Evolutionary conservation across 2,113 vertebrate genomes (phyloP).

Genomic region (Proterorhinus semilunaris): DNA sequence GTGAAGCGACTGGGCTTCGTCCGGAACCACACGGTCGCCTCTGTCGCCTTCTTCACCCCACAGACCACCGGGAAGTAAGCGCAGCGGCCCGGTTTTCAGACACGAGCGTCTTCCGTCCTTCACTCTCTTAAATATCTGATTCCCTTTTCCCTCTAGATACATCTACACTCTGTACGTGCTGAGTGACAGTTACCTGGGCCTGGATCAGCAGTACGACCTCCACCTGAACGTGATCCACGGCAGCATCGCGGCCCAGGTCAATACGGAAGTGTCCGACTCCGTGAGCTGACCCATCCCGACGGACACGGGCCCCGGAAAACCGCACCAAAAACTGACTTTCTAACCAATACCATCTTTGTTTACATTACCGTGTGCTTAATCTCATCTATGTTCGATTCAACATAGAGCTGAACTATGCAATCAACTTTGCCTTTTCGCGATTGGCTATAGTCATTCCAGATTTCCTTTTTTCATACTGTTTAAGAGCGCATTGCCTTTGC

Average conservation of each 20-base stretch:
- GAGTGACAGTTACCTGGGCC: constrained; percentile 96
- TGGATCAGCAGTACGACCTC: constrained; percentile 98
- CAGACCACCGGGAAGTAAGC: constrained; percentile 88
- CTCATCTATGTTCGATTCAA: background rate
- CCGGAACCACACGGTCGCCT: constrained; percentile 75
- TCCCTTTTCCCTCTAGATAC: constrained; percentile 73
- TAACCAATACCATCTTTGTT: background rate
- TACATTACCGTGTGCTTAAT: background rate
- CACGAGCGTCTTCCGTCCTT: too few relatives aligned
- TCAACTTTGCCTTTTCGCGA: background rate
- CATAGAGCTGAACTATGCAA: background rate
- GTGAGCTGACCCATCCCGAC: constrained; percentile 53
- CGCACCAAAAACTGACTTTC: background rate
- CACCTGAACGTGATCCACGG: constrained; percentile 82
- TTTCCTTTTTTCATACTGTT: background rate
- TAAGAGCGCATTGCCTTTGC: background rate
- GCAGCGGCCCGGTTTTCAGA: too few relatives aligned
- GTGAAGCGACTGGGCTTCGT: constrained; percentile 91
- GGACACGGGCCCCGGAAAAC: background rate
- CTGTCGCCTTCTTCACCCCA: constrained; percentile 92
- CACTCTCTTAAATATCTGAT: background rate
- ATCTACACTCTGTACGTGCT: constrained; percentile 97
- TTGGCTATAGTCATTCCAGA: background rate
- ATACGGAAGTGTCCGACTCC: constrained; percentile 70
- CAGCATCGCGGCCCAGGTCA: constrained; percentile 74